Evolutionary conservation across 1,140 invertebrate genomes (phyloP), one percentile per base, ranked within the genome.

Genomic region (Heliconius melpomene): DNA sequence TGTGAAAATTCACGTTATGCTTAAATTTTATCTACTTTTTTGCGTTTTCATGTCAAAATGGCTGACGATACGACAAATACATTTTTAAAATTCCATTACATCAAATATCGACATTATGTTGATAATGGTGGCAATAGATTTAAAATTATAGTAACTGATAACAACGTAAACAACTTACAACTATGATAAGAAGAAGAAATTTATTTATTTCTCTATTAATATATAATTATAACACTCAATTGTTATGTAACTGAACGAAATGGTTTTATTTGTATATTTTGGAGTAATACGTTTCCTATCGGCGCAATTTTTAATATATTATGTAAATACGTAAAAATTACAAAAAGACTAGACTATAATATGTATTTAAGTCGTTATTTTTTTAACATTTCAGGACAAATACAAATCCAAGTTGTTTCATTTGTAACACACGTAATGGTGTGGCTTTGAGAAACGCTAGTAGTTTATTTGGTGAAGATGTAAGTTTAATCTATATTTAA

Each of bases 101-200:
- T 75, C 70, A 71, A 79, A 76, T 77, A 79, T 46, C 54, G 36
- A 79, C 70, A 83, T 78, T 86, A 77, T 74, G 78, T 81, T 83
- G 71, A 57, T 83, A 86, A 84, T 80, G 84, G 85, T 88, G 84
- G 86, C 84, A 90, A 84, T 86, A 86, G 83, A 84, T 87, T 84
- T 86, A 79, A 88, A 84, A 79, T 82, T 82, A 73, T 60, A 79
- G 72, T 72, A 77, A 83, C 38, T 89, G 84, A 85, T 88, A 85
- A 85, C 72, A 83, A 82, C 74, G 79, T 86, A 87, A 87, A 88
- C 82, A 89, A 78, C n/a, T 71, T 36, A 70, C 52, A 60, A 32
- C 2, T 50, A 5, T 74, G 79, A 74, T 73, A 80, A 80, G 60
- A 23, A 57, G n/a, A 9, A 23, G n/a, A 57, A 57, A 66, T 13